Conservation (phyloP, 2,113 vertebrate species). For the Elachura formosa region DNA sequence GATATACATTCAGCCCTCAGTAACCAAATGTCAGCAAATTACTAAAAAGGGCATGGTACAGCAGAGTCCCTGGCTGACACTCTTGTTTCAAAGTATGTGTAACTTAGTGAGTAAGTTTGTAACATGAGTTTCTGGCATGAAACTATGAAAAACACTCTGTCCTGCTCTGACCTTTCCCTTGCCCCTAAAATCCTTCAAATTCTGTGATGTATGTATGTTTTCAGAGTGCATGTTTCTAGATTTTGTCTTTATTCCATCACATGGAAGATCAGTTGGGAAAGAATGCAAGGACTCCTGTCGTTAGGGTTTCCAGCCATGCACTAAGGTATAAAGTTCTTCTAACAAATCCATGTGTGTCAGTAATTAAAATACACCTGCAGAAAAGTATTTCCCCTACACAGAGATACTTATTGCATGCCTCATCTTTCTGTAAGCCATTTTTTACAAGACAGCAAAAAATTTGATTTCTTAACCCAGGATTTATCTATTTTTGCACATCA, state of each 20-base stretch:
- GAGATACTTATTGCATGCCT: background rate
- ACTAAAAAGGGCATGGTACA: background rate
- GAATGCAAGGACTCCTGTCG: background rate
- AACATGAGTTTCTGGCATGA: fast-evolving
- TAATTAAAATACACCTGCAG: background rate
- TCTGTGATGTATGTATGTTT: background rate
- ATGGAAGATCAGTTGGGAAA: background rate
- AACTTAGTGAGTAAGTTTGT: fast-evolving
- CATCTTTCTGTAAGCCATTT: background rate
- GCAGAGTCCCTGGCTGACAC: background rate
- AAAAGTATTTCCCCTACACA: background rate
- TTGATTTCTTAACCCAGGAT: background rate
- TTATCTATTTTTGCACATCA: background rate
- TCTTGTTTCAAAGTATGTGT: background rate
- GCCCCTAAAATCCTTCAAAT: background rate
- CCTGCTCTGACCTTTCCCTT: background rate
- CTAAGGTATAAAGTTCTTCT: background rate
- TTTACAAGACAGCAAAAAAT: background rate
- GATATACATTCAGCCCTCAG: background rate
- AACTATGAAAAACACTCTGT: background rate
- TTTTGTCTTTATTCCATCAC: background rate
- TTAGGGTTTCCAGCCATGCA: background rate
- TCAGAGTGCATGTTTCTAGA: background rate
- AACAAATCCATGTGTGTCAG: background rate
- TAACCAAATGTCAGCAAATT: background rate